Percentiles rank a stretch among this genome's conserved stretches.
phyloP scores from a whole-genome alignment of 2,797 vertebrate genomes.

The Graptemys geographica region DNA sequence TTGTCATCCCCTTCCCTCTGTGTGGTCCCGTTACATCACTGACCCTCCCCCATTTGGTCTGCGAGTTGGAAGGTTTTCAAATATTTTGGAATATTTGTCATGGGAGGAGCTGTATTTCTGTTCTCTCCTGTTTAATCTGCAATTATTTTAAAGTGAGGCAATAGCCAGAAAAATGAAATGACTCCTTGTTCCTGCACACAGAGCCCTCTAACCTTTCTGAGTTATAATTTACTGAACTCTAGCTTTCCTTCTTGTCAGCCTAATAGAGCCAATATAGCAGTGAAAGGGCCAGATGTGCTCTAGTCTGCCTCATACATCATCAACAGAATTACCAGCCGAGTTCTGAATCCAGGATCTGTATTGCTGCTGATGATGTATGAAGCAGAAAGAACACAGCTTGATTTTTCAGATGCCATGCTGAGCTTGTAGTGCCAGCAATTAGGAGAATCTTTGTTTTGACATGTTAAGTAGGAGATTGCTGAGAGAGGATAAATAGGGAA shows the following conservation, averaged over 20 bases:
- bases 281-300: not conserved
- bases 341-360: not conserved
- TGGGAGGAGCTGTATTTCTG: not conserved
- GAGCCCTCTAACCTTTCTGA: not conserved
- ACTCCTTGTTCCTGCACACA: not conserved
- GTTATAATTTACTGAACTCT: not conserved
- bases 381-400: not conserved
- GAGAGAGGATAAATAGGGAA: not conserved
- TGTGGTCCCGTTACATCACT: not conserved
- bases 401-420: constrained; percentile 3
- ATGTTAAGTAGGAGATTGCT: not conserved
- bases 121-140: not conserved
- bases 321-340: not conserved
- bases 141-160: not conserved
- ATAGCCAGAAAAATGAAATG: not conserved
- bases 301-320: not conserved
- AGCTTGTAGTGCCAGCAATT: constrained; percentile 21
- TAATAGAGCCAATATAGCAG: not conserved
- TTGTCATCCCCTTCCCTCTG: not conserved
- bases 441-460: constrained; percentile 8
- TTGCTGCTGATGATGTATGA: not conserved
- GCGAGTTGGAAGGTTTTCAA: not conserved
- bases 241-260: not conserved
- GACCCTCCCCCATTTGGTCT: not conserved
- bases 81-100: not conserved